Evolutionary conservation across 2,797 vertebrate species (phyloP), one percentile per base, ranked within the genome.

Genomic region (Malurus leucopterus): DNA sequence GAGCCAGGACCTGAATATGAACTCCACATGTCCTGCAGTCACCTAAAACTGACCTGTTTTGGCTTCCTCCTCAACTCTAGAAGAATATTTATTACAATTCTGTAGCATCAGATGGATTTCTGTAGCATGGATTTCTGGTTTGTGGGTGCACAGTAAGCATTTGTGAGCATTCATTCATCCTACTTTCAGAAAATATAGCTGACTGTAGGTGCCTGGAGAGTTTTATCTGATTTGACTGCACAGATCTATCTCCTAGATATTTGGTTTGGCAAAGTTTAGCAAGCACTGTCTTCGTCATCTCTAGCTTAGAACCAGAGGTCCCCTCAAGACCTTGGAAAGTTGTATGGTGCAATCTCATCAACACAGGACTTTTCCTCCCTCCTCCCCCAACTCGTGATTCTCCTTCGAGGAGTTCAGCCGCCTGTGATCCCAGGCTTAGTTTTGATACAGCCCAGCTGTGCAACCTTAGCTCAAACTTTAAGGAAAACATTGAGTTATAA

Each of bases 381-480:
- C 65, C 65, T 93, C 67, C 67, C n/a, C 23, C 53, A 75, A 0
- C 65, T 61, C 0, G 0, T 74, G 87, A 91, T 89, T 91, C 57
- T 91, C 53, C 53, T 92, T 87, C 78, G 81, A 94, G 70, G 55
- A 95, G 89, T 89, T 92, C 77, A 95, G 49, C 70, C 50, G 83
- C 57, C 24, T 88, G 67, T 90, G 64, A 88, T 91, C 83, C 70
- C 55, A 72, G 83, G 77, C 67, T 93, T 94, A 91, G 46, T 75
- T 94, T 88, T 95, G 95, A 95, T 78, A 86, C 22, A 86, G 67
- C 18, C 80, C 91, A 95, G 88, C 92, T 95, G 92, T 89, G 61
- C 67, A 89, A 70, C 38, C 68, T 89, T 55, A 84, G 74, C 57
- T 73, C 63, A 86, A 89, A 81, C 80, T 91, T 89, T 47, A 81